Evolutionary conservation across 2,113 vertebrate species (phyloP).

Genomic region (Gadus macrocephalus): DNA sequence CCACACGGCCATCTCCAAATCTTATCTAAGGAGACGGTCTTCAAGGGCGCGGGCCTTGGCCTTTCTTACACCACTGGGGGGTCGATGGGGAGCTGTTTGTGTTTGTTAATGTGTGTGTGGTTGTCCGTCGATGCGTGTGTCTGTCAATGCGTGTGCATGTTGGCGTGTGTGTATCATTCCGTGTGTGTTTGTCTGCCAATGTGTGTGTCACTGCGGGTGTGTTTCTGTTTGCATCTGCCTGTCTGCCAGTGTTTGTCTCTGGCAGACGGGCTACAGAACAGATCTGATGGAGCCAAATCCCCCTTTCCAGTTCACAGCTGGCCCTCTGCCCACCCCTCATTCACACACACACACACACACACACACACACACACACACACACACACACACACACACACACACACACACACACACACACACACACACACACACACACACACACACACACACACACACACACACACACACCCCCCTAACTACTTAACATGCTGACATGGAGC

Average conservation of each 20-base stretch:
- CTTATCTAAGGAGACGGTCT: slow-evolving; percentile 40
- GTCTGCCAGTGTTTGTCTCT: slow-evolving; percentile 46
- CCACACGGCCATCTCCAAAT: slow-evolving; percentile 26
- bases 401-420: slow-evolving; percentile 17
- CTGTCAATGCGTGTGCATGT: too few species aligned
- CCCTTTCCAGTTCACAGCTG: slow-evolving; percentile 50
- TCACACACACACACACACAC: slow-evolving; percentile 34
- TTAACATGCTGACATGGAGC: slow-evolving; percentile 44
- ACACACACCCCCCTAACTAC: slow-evolving; percentile 40
- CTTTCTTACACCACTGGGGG: slow-evolving; percentile 11
- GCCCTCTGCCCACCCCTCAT: slow-evolving; percentile 56
- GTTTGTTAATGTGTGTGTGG: too few species aligned
- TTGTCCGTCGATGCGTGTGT: too few species aligned
- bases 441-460: slow-evolving; percentile 18
- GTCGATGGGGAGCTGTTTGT: too few species aligned
- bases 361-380: slow-evolving; percentile 3
- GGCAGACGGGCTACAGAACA: slow-evolving; percentile 45
- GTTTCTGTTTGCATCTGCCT: slow-evolving; percentile 25
- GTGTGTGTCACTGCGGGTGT: slow-evolving; percentile 26
- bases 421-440: neutral
- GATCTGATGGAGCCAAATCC: slow-evolving; percentile 62
- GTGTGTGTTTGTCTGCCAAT: neutral
- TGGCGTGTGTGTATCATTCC: neutral
- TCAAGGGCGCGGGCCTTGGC: slow-evolving; percentile 46
- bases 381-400: neutral